phyloP scores from a whole-genome alignment of 1,140 invertebrate genomes.

The Camponotus pennsylvanicus region DNA sequence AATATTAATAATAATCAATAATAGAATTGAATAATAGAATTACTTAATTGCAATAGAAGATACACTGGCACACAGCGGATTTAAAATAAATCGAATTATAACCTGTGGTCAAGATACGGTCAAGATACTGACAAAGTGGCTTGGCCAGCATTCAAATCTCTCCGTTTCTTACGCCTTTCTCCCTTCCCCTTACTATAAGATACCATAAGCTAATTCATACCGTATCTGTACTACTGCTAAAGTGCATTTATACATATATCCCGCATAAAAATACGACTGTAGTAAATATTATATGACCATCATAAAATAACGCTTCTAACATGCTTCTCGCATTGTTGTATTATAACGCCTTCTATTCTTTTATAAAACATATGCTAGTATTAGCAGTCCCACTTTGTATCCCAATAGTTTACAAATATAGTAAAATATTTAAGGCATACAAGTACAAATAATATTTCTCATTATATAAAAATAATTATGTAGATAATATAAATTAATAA shows the following conservation, averaged over 20 bases:
- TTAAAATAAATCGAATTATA: constrained; percentile 45
- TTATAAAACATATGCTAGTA: neutral
- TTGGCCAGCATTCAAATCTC: constrained; percentile 63
- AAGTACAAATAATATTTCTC: neutral
- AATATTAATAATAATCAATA: constrained; percentile 8
- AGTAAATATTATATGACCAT: neutral
- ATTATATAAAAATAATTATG: neutral
- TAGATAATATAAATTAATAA: neutral
- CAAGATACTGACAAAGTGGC: constrained; percentile 58
- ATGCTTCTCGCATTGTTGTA: neutral
- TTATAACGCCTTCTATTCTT: neutral
- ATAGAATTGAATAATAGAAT: neutral
- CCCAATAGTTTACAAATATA: neutral
- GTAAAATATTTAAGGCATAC: neutral
- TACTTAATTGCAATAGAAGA: neutral
- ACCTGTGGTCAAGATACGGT: constrained; percentile 43
- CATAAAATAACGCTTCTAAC: neutral
- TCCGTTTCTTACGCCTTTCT: constrained; percentile 49
- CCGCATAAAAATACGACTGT: neutral
- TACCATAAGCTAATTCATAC: constrained; percentile 13
- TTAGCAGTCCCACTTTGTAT: neutral
- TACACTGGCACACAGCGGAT: neutral
- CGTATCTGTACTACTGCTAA: constrained; percentile 29
- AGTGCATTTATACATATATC: neutral
- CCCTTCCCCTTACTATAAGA: neutral